phyloP scores from a whole-genome alignment of 2,888 invertebrate species.

The Antheraea yamamai region DNA sequence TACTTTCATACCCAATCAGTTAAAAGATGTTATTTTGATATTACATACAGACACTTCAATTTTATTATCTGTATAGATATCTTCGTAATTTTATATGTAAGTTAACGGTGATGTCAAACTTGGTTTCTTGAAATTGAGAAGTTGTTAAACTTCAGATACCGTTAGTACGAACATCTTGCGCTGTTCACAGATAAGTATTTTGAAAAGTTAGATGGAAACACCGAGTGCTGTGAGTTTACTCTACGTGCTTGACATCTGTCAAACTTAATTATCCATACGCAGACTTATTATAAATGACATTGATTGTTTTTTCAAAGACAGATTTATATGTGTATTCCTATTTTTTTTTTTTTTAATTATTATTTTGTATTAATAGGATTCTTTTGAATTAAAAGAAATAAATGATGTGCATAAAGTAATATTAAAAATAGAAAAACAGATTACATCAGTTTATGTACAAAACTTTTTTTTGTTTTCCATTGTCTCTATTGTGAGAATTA shows the following conservation, averaged over 20 bases:
- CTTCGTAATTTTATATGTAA: background rate
- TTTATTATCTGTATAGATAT: no score
- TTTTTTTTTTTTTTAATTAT: background rate
- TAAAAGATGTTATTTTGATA: no score
- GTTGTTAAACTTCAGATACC: slow-evolving; percentile 31
- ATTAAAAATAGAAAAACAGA: no score
- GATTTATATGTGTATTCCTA: background rate
- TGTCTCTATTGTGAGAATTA: no score
- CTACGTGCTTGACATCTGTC: slow-evolving; percentile 42
- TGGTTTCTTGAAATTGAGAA: slow-evolving; percentile 39
- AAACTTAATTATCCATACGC: background rate
- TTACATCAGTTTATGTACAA: no score
- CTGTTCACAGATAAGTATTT: slow-evolving; percentile 43
- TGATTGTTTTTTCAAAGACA: background rate
- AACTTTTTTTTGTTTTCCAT: no score
- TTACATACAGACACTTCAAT: no score
- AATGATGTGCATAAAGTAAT: no score
- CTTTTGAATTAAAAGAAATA: no score
- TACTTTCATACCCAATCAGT: no score
- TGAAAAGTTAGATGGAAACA: slow-evolving; percentile 34
- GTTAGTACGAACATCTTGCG: slow-evolving; percentile 24
- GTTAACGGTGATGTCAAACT: slow-evolving; percentile 20
- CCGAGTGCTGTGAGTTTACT: slow-evolving; percentile 37
- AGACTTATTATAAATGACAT: background rate
- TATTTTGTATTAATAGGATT: background rate